These are phyloP conservation scores for Progne subis DNA, from an alignment of 2,113 vertebrate genomes.

Conservation along the genomic window DNA sequence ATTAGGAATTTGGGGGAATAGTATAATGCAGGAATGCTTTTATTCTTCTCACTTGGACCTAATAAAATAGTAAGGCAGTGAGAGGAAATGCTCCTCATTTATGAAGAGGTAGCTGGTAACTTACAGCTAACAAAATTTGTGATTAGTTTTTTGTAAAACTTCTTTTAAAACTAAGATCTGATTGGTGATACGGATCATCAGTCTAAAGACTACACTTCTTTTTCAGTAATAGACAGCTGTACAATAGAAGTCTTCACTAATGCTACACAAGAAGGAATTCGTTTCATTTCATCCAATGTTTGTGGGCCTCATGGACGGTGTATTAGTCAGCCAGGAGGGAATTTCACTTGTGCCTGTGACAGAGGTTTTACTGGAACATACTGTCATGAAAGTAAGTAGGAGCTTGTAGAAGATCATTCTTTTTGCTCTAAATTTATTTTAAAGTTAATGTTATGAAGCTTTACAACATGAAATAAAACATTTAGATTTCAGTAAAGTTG, in stretches of 20 bases:
- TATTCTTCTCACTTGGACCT: background rate
- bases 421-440: background rate
- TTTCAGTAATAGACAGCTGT: constrained; percentile 92
- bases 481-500: background rate
- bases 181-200: background rate
- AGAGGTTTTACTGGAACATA: constrained; percentile 92
- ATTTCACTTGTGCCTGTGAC: constrained; percentile 93
- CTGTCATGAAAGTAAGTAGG: constrained; percentile 94
- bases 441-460: background rate
- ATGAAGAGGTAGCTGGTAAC: background rate
- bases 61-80: background rate
- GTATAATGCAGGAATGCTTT: background rate
- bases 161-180: background rate
- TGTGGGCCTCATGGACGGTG: constrained; percentile 92
- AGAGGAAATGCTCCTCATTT: background rate
- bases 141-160: background rate
- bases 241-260: constrained; percentile 86
- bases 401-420: background rate
- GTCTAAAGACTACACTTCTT: background rate
- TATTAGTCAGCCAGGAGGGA: constrained; percentile 88
- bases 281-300: constrained; percentile 84
- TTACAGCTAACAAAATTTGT: background rate
- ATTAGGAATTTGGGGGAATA: background rate
- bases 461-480: background rate
- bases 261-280: constrained; percentile 74